phyloP scores from a whole-genome alignment of 2,888 invertebrate species.

The Andrena fulva region DNA sequence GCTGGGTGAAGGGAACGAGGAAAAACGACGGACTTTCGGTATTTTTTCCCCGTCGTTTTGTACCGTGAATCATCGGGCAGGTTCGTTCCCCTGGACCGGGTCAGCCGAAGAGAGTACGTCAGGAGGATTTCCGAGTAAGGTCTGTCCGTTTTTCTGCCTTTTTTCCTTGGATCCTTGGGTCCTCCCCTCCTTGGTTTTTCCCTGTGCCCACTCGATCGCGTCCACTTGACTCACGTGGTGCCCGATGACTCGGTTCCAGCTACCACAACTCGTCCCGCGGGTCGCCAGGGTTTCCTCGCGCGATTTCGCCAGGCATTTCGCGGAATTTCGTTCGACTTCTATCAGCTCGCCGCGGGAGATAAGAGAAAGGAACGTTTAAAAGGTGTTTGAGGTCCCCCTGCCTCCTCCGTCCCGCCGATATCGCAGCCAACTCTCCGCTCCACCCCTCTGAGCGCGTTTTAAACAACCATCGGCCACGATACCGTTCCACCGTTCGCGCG shows the following conservation, averaged over 20 bases:
- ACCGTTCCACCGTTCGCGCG: conserved; percentile 14
- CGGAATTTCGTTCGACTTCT: no score
- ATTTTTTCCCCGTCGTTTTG: not conserved
- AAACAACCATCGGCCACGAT: conserved; percentile 39
- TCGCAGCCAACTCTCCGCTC: conserved; percentile 19
- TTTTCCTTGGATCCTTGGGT: not conserved
- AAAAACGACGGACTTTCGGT: conserved; percentile 6
- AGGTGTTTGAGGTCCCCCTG: not conserved
- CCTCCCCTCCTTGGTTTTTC: no score
- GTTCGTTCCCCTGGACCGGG: conserved; percentile 11
- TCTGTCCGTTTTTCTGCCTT: not conserved
- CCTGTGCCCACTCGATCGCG: no score
- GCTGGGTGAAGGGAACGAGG: not conserved
- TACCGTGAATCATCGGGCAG: conserved; percentile 28
- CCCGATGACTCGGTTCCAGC: no score
- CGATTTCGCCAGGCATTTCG: not conserved
- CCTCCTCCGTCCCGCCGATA: conserved; percentile 7
- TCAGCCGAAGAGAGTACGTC: not conserved
- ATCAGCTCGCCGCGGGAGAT: conserved; percentile 21
- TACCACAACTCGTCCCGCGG: not conserved
- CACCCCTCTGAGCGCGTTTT: conserved; percentile 24
- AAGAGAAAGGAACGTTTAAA: conserved; percentile 17
- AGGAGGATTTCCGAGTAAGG: conserved; percentile 8
- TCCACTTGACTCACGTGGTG: no score
- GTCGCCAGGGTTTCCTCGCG: not conserved